phyloP scores from a whole-genome alignment of 1,140 invertebrate species.

The Trachymyrmex cornetzi region DNA sequence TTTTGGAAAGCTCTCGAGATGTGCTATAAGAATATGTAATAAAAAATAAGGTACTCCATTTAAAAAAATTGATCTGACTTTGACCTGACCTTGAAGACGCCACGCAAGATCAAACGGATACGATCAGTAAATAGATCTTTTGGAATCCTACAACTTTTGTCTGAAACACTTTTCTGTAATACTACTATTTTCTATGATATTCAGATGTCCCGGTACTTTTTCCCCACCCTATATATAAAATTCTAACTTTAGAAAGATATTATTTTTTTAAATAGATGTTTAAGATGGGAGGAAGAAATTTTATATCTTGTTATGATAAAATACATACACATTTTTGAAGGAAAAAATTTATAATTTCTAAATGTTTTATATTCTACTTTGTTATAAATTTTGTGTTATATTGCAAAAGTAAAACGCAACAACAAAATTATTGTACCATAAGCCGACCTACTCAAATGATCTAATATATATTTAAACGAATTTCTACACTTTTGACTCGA shows the following conservation, averaged over 20 bases:
- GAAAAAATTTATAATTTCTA: not conserved
- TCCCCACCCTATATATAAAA: not conserved
- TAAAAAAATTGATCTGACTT: too few species aligned
- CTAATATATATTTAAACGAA: not conserved
- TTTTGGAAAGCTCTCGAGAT: too few species aligned
- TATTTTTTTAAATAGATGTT: not conserved
- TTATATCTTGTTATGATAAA: not conserved
- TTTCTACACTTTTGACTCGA: not conserved
- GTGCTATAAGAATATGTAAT: too few species aligned
- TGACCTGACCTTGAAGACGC: too few species aligned
- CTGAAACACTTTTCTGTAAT: too few species aligned
- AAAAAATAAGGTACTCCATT: too few species aligned
- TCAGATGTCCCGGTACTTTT: too few species aligned
- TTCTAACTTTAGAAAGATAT: not conserved
- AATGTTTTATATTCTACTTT: not conserved
- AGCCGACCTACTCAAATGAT: not conserved
- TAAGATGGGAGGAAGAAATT: not conserved
- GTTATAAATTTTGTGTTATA: not conserved
- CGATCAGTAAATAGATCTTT: too few species aligned
- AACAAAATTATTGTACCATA: not conserved
- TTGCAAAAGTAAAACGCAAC: not conserved
- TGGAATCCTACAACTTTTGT: too few species aligned
- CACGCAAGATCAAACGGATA: too few species aligned
- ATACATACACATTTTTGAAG: not conserved
- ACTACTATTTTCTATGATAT: too few species aligned